Conservation (phyloP, 2,113 vertebrate genomes). For the Saguinus midas region DNA sequence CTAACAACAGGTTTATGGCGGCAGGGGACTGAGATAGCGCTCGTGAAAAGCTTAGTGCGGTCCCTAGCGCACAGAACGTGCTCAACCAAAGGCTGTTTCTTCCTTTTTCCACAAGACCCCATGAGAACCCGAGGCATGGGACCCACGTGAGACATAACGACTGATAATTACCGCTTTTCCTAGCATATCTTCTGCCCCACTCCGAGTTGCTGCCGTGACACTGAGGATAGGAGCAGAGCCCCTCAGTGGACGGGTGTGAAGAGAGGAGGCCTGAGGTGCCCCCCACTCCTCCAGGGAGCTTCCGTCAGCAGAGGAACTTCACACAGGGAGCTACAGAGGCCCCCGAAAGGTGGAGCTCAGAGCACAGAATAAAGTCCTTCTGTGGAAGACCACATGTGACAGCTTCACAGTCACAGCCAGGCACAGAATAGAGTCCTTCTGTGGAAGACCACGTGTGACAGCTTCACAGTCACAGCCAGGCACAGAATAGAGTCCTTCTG, state of each 20-base stretch:
- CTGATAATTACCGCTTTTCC: neutral
- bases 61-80: neutral
- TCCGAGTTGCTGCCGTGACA: neutral
- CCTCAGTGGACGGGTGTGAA: neutral
- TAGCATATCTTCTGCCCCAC: neutral
- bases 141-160: neutral
- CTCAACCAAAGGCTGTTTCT: neutral
- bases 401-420: neutral
- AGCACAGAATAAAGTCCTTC: accelerated
- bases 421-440: no score
- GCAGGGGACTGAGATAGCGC: neutral
- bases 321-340: no score
- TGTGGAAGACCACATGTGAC: no score
- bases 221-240: neutral
- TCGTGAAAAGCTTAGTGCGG: neutral
- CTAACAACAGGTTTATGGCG: accelerated
- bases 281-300: no score
- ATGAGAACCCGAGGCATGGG: neutral
- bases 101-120: no score
- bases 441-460: no score
- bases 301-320: neutral
- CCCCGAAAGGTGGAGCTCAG: neutral
- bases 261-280: neutral
- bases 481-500: no score
- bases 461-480: no score